phyloP scores from a whole-genome alignment of 2,888 invertebrate genomes.

The Lasiommata megera region DNA sequence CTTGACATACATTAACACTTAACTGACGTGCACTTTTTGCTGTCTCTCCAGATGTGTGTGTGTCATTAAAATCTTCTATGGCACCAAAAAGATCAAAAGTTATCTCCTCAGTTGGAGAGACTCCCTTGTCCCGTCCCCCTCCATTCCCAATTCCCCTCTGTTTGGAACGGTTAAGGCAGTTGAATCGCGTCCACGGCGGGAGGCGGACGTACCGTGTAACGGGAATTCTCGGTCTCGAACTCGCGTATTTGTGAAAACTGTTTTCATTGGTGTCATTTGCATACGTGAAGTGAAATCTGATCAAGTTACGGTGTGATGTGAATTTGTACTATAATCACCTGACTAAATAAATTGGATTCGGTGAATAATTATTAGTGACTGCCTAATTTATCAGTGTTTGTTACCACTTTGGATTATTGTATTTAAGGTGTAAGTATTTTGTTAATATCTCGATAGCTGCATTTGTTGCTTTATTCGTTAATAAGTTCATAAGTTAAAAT shows the following conservation, averaged over 20 bases:
- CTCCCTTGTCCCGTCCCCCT: slow-evolving; percentile 57
- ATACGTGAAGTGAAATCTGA: slow-evolving; percentile 72
- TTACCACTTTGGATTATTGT: slow-evolving; percentile 33
- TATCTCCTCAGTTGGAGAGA: slow-evolving; percentile 71
- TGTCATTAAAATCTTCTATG: slow-evolving; percentile 78
- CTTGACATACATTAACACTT: slow-evolving; percentile 81
- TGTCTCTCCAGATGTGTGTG: slow-evolving; percentile 73
- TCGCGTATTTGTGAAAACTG: slow-evolving; percentile 63
- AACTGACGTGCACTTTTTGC: slow-evolving; percentile 64
- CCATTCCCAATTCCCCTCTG: slow-evolving; percentile 47
- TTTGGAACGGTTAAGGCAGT: slow-evolving; percentile 51
- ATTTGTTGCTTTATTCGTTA: too few relatives aligned
- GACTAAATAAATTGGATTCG: slow-evolving; percentile 31
- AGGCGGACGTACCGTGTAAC: slow-evolving; percentile 46
- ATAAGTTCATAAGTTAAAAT: too few relatives aligned
- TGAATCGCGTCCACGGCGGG: slow-evolving; percentile 57
- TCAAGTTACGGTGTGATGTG: slow-evolving; percentile 61
- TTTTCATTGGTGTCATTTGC: slow-evolving; percentile 67
- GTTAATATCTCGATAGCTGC: not conserved
- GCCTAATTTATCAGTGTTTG: slow-evolving; percentile 25
- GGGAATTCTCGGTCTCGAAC: slow-evolving; percentile 37
- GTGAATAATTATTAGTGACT: slow-evolving; percentile 33
- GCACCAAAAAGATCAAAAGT: slow-evolving; percentile 80
- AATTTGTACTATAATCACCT: slow-evolving; percentile 40
- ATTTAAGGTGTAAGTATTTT: slow-evolving; percentile 33